Base-by-base conservation (phyloP, 92 coral and sea anemone genomes). In the Porites cylindrica region DNA sequence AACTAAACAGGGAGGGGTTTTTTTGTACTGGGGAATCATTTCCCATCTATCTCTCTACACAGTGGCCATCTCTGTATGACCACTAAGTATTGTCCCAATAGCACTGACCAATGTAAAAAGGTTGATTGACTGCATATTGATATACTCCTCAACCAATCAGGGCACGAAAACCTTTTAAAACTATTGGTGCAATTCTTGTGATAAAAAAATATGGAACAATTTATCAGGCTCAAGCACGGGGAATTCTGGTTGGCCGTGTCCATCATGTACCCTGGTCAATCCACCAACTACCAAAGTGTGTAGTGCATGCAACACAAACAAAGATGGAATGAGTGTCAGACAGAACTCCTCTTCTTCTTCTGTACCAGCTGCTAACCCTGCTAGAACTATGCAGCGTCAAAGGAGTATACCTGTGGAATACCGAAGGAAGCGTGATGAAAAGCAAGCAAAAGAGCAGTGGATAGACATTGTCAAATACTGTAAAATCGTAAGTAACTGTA, bases 371-470 rank as follows among this genome's bases (percentile, higher is more conserved):
- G 78, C 80, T 29, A 95, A 83, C 73, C 88, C 93, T 2, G 75
- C 78, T 10, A 93, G 82, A 90, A 82, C 91, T 7, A 80, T 89
- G 74, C 93, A 89, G 81, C 91, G 98, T 54, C 98, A 95, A 81
- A 86, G 88, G 73, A 95, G 98, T 90, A 93, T 97, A 72, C 87
- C 94, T 59, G 97, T 92, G 16, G 99, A 97, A 68, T 93, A 95
- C 61, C 92, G 98, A 65, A 93, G 99, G 73, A 92, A 85, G 66
- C 92, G 92, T 20, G 99, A 97, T 83, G 99, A 97, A 74, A 87
- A 77, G 61, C 93, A 85, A 73, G 99, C 98, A 13, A 97, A 92
- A 75, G 98, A 97, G 50, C 98, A 95, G 65, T 92, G 95, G 97
- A 71, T 87, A 21, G 91, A 70, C 58, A 95, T 95, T 76, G 95